Evolutionary conservation across 2,113 vertebrate genomes (phyloP).

Genomic region (Zingel zingel): DNA sequence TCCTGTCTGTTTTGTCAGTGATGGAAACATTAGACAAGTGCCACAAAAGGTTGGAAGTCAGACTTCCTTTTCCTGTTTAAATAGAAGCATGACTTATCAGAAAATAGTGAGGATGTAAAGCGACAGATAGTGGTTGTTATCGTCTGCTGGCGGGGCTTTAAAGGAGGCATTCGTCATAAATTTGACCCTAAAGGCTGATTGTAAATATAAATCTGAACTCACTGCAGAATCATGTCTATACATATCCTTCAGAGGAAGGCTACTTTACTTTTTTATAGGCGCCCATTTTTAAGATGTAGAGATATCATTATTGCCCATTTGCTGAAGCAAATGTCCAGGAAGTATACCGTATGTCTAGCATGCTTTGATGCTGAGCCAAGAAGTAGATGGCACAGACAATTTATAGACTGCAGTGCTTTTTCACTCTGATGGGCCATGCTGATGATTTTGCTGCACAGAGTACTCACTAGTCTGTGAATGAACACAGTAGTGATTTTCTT

Average conservation of each 20-base stretch:
- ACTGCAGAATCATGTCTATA: conserved; percentile 14
- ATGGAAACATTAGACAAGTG: conserved; percentile 66
- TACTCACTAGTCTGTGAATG: neutral
- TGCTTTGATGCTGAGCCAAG: conserved; percentile 59
- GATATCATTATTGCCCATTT: conserved; percentile 32
- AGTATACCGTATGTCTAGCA: neutral
- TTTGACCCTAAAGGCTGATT: conserved; percentile 27
- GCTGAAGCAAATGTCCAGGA: neutral
- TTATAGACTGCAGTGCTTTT: conserved; percentile 20
- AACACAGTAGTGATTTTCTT: conserved; percentile 18
- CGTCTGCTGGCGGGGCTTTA: conserved; percentile 37
- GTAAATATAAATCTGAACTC: conserved; percentile 32
- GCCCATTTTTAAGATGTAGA: conserved; percentile 28
- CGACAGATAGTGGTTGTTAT: conserved; percentile 58
- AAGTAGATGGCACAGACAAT: conserved; percentile 24
- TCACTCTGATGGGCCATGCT: conserved; percentile 8
- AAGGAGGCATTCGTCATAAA: conserved; percentile 34
- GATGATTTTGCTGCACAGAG: conserved; percentile 6
- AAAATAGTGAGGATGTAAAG: conserved; percentile 58
- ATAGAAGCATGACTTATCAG: conserved; percentile 51
- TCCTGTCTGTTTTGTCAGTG: conserved; percentile 55
- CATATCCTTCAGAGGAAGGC: conserved; percentile 22
- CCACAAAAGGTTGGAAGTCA: conserved; percentile 69
- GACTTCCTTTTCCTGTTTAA: conserved; percentile 80
- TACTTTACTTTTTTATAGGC: conserved; percentile 14